Percentiles rank a stretch among this genome's conserved stretches.
Evolutionary conservation across 30 jellyfish, hydroid and myxozoan species (phyloP).

Genomic region (Calvadosia cruxmelitensis): DNA sequence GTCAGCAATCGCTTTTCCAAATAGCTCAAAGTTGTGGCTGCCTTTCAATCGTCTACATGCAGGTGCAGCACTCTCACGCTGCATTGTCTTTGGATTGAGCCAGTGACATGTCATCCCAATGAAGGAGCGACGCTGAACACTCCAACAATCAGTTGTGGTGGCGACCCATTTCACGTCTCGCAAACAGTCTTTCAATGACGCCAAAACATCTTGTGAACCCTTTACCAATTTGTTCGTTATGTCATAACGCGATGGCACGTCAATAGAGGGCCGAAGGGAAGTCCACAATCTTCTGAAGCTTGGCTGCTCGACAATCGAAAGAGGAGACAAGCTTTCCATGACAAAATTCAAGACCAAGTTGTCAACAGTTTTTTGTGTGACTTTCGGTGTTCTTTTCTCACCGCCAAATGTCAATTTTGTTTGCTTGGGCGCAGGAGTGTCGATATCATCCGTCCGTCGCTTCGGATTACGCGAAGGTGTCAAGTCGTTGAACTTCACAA

Average conservation of each 20-base stretch:
- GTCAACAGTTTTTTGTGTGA: background rate
- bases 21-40: conserved; percentile 4
- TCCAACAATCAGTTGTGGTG: conserved; percentile 14
- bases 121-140: conserved; percentile 8
- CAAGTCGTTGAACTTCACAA: too few species aligned
- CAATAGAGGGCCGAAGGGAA: background rate
- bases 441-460: background rate
- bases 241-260: conserved; percentile 4
- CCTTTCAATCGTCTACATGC: conserved; percentile 2
- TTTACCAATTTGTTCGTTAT: background rate
- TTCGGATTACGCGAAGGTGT: too few species aligned
- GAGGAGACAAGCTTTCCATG: conserved; percentile 3
- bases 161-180: conserved; percentile 3
- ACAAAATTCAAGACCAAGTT: background rate
- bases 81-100: conserved; percentile 3
- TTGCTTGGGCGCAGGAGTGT: background rate
- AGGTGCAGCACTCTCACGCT: conserved; percentile 5
- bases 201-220: background rate
- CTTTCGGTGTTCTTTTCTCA: background rate
- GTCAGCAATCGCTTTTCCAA: conserved; percentile 6
- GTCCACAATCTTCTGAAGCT: conserved; percentile 2
- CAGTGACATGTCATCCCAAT: conserved; percentile 11
- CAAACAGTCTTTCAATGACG: background rate
- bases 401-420: background rate
- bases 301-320: conserved; percentile 1